phyloP scores from a whole-genome alignment of 2,113 vertebrate species.

The Malaclemys terrapin region DNA sequence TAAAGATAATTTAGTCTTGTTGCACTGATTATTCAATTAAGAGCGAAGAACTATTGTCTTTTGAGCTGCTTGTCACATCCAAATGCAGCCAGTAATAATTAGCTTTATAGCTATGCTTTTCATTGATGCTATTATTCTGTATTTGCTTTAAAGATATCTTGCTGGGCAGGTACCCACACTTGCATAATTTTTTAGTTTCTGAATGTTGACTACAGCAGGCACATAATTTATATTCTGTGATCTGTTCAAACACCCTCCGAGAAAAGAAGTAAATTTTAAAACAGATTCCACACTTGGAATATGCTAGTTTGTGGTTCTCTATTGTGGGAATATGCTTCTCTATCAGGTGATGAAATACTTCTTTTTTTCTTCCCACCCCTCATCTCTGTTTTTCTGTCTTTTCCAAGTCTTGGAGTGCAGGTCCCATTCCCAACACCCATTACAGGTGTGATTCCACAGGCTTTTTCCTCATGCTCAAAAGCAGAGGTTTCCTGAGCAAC shows the following conservation, averaged over 20 bases:
- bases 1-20: conserved; percentile 62
- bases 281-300: neutral
- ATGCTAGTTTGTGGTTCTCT: conserved; percentile 27
- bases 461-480: neutral
- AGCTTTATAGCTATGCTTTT: neutral
- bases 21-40: conserved; percentile 57
- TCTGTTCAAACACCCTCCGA: neutral
- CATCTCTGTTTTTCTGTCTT: neutral
- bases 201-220: neutral
- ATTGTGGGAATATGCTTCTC: conserved; percentile 7
- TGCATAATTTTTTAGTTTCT: neutral
- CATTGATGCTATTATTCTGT: neutral
- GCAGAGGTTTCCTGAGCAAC: neutral
- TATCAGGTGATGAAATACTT: neutral
- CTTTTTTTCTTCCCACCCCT: neutral
- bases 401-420: conserved; percentile 10
- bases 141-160: conserved; percentile 25
- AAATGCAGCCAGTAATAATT: conserved; percentile 42
- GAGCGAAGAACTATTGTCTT: conserved; percentile 43
- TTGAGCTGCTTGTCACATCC: conserved; percentile 35
- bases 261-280: neutral
- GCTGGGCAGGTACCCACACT: neutral
- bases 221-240: neutral
- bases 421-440: neutral
- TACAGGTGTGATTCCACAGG: neutral